A percentile compares a stretch with the other conserved stretches of the same genome.
Conservation (phyloP, 30 jellyfish, hydroid and myxozoan species). For the Mastigias papua region DNA sequence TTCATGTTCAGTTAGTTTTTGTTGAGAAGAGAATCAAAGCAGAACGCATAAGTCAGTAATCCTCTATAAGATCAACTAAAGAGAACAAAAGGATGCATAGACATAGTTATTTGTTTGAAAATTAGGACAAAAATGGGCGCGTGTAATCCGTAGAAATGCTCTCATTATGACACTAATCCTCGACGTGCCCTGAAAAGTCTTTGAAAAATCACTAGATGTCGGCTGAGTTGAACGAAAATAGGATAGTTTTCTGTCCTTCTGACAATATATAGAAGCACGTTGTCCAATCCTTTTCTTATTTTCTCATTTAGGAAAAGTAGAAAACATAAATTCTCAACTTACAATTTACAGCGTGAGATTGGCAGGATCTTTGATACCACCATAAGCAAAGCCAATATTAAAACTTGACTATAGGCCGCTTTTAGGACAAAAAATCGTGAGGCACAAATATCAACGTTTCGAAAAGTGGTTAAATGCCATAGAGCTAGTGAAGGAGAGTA, state of each 20-base stretch:
- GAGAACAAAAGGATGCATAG: slow-evolving; percentile 18
- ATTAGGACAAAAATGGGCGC: neutral
- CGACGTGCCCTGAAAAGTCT: neutral
- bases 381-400: no score
- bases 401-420: no score
- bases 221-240: neutral
- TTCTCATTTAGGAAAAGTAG: no score
- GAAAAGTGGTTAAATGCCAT: no score
- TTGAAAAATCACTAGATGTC: neutral
- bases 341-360: no score
- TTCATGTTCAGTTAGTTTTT: slow-evolving; percentile 32
- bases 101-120: slow-evolving; percentile 15
- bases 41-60: neutral
- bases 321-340: no score
- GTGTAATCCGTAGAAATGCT: slow-evolving; percentile 4
- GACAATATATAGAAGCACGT: no score
- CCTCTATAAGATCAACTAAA: slow-evolving; percentile 3
- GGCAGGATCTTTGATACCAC: no score
- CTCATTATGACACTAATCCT: neutral
- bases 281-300: no score
- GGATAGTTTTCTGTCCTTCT: neutral
- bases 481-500: no score
- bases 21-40: slow-evolving; percentile 21
- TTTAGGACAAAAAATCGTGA: no score
- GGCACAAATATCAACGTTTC: no score